phyloP scores from a whole-genome alignment of 2,113 vertebrate genomes.

The Trichechus manatus region DNA sequence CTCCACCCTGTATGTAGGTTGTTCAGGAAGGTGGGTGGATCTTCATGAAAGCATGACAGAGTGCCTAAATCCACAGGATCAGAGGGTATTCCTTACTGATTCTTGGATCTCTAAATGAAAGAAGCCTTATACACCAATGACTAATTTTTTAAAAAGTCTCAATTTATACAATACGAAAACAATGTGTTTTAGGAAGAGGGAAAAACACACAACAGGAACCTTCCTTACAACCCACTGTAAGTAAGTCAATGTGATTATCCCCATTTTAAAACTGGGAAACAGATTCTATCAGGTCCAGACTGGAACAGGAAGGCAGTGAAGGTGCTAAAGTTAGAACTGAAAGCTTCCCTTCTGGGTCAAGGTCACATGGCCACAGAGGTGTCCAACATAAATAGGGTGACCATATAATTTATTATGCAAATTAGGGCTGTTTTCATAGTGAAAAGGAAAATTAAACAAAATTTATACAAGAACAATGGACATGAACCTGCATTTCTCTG shows the following conservation, averaged over 20 bases:
- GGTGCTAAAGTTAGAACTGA: background rate
- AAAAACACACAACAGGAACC: background rate
- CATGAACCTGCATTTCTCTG: background rate
- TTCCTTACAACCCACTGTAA: conserved; percentile 1
- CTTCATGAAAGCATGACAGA: background rate
- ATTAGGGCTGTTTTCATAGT: background rate
- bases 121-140: background rate
- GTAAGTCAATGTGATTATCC: conserved; percentile 50
- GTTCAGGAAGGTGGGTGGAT: background rate
- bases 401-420: background rate
- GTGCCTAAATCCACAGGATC: background rate
- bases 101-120: conserved; percentile 41
- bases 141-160: background rate
- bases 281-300: background rate
- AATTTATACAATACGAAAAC: conserved; percentile 23
- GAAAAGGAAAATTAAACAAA: conserved; percentile 3
- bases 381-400: background rate
- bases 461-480: conserved; percentile 20
- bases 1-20: background rate
- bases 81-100: conserved; percentile 6
- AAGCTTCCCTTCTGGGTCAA: background rate
- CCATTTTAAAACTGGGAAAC: background rate
- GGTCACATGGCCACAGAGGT: background rate
- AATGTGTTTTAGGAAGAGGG: background rate
- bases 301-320: background rate